Conservation (phyloP, 2,888 invertebrate genomes). For the Smittia sp. region DNA sequence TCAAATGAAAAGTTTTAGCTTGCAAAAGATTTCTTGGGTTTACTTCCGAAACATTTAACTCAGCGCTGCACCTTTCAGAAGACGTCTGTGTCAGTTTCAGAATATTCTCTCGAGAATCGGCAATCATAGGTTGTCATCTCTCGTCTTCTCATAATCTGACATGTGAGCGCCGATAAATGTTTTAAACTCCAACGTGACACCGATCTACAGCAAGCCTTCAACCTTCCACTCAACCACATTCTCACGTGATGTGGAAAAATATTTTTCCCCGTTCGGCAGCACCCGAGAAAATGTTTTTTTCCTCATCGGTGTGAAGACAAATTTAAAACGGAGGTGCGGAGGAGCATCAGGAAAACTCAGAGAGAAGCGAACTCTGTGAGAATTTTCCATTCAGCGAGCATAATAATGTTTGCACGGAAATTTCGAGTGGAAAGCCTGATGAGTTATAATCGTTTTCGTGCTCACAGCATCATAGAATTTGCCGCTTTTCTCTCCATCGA, state of each 20-base stretch:
- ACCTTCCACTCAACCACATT: too few species aligned
- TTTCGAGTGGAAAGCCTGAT: neutral
- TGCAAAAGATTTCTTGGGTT: too few species aligned
- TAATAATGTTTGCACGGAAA: neutral
- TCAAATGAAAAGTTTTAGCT: too few species aligned
- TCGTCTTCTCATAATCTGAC: neutral
- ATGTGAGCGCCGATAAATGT: neutral
- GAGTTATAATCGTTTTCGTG: neutral
- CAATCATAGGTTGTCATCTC: neutral
- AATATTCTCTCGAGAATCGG: neutral
- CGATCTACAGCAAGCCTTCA: neutral
- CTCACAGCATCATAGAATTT: constrained; percentile 3
- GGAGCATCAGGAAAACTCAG: neutral
- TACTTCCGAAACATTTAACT: too few species aligned
- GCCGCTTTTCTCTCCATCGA: neutral
- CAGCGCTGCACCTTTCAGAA: too few species aligned
- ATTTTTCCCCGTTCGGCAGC: too few species aligned
- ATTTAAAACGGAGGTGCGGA: too few species aligned
- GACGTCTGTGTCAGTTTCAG: neutral
- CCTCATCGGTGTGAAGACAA: too few species aligned
- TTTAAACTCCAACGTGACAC: neutral
- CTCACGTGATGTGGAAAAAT: too few species aligned
- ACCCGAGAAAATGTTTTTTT: too few species aligned
- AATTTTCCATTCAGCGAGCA: neutral
- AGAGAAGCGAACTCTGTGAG: neutral